Conservation (phyloP, 1,140 invertebrate genomes). For the Eulimnadia texana region DNA sequence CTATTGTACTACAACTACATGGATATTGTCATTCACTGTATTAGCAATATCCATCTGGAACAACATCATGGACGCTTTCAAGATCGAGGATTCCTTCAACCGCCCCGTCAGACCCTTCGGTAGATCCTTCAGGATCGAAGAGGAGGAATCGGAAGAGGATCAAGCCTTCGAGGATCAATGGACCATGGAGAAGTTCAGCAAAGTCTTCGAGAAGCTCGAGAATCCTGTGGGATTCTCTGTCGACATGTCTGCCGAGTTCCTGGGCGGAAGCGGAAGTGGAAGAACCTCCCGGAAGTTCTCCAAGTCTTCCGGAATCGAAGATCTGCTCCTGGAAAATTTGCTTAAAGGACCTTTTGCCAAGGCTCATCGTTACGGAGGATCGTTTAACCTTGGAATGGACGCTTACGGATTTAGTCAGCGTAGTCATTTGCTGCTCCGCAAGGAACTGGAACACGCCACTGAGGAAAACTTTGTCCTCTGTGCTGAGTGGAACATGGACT, state of each 20-base stretch:
- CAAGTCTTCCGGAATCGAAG: too few species aligned
- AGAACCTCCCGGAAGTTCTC: too few species aligned
- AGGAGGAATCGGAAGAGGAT: neutral
- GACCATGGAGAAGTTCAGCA: neutral
- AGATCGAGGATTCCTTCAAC: too few species aligned
- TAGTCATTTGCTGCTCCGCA: neutral
- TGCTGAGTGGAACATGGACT: constrained; percentile 5
- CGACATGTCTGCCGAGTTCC: constrained; percentile 2
- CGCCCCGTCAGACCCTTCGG: neutral
- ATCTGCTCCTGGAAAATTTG: too few species aligned
- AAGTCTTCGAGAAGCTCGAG: neutral
- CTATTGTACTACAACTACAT: too few species aligned
- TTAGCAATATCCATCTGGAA: too few species aligned
- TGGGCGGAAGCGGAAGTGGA: neutral
- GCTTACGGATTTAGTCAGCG: constrained; percentile 7
- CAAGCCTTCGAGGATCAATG: neutral
- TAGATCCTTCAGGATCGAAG: neutral
- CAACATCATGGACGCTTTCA: too few species aligned
- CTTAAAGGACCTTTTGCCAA: neutral
- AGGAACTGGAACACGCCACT: neutral
- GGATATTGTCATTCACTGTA: too few species aligned
- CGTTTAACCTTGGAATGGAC: constrained; percentile 1
- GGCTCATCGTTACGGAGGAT: constrained; percentile 3
- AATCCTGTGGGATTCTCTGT: constrained; percentile 4
- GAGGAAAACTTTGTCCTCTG: constrained; percentile 10